Evolutionary conservation across 2,888 invertebrate genomes (phyloP).

Genomic region (Morpho achilles): DNA sequence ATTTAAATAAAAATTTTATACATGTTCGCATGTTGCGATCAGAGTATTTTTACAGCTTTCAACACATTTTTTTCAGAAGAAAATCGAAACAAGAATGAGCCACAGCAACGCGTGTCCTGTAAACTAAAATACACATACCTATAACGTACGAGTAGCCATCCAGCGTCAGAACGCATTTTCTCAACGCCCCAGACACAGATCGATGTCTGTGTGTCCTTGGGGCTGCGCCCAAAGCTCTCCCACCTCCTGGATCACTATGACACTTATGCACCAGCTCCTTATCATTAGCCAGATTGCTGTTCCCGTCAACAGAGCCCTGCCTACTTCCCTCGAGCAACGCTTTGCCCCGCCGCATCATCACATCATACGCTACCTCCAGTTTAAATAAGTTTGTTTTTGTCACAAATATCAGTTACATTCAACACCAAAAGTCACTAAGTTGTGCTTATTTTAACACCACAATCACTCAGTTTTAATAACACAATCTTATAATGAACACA

Average conservation of each 20-base stretch:
- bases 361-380: conserved; percentile 66
- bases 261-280: conserved; percentile 85
- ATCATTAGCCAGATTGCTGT: conserved; percentile 54
- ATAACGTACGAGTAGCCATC: conserved; percentile 94
- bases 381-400: conserved; percentile 12
- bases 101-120: no score
- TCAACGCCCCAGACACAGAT: conserved; percentile 78
- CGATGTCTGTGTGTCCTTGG: conserved; percentile 62
- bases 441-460: background rate
- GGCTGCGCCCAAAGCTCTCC: conserved; percentile 59
- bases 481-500: no score
- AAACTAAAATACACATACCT: conserved; percentile 79
- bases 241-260: conserved; percentile 82
- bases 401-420: conserved; percentile 1
- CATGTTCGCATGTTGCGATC: no score
- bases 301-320: conserved; percentile 71
- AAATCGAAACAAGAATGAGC: no score
- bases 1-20: no score
- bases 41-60: no score
- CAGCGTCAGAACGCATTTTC: conserved; percentile 89
- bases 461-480: no score
- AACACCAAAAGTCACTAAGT: background rate
- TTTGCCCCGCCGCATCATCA: conserved; percentile 72
- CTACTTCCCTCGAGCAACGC: conserved; percentile 69
- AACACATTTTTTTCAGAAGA: no score